These are phyloP conservation scores for Drosophila demipolita DNA, from an alignment of 2,888 invertebrate species.

Conservation along the genomic window DNA sequence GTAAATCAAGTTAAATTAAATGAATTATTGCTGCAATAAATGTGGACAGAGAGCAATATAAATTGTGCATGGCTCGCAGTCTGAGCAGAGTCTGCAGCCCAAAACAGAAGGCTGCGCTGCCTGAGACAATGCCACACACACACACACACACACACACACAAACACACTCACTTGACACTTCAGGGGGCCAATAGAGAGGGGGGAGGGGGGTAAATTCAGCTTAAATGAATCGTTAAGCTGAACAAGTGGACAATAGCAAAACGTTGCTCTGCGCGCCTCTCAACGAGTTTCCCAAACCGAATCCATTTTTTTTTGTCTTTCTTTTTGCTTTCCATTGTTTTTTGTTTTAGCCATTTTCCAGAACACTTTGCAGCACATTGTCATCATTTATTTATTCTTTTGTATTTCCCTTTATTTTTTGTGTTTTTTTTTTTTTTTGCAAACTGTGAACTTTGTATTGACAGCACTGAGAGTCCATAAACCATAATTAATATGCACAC, in stretches of 20 bases:
- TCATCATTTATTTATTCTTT: not conserved
- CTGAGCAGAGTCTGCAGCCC: conserved; percentile 29
- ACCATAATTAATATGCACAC: no score
- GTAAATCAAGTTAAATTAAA: conserved; percentile 81
- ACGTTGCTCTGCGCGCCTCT: not conserved
- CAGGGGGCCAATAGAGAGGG: no score
- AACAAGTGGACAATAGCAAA: not conserved
- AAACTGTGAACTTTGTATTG: not conserved
- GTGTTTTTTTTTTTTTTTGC: not conserved
- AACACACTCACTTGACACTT: conserved; percentile 1
- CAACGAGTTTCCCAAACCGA: conserved; percentile 16
- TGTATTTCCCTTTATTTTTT: not conserved
- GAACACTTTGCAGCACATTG: not conserved
- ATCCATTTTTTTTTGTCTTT: not conserved
- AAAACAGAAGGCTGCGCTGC: conserved; percentile 18
- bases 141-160: conserved; percentile 11
- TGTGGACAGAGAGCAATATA: conserved; percentile 67
- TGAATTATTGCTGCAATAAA: conserved; percentile 82
- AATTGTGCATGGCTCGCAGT: conserved; percentile 57
- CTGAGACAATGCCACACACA: conserved; percentile 36
- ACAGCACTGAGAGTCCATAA: not conserved
- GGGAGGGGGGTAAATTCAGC: conserved; percentile 1
- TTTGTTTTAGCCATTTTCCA: not conserved
- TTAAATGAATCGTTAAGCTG: conserved; percentile 24
- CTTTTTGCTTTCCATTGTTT: not conserved